Evolutionary conservation across 2,797 vertebrate species (phyloP), one percentile per base, ranked within the genome.

Genomic region (Lacerta viridis): DNA sequence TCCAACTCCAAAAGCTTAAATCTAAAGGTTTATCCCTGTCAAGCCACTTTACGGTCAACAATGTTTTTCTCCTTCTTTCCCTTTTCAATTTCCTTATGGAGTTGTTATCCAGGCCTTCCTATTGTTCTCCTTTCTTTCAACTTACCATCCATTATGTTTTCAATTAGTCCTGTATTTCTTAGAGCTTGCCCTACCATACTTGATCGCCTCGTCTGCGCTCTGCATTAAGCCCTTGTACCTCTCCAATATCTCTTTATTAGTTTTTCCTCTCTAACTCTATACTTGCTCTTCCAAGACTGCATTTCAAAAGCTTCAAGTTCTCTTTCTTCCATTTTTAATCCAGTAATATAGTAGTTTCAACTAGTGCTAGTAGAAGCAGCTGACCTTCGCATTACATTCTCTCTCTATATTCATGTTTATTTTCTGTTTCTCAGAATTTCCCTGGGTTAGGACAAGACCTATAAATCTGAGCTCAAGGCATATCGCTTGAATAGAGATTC

Each of bases 381-480:
- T 82, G 89, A 86, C 83, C 87, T 88, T 78, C 64, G n/a, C 0
- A 2, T 55, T 64, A 83, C 39, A 41, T 79, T 83, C 87, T n/a
- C 20, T 69, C 89, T 25, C 61, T 86, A 23, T 3, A 23, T 41
- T 36, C 71, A 74, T 77, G 76, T 91, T 43, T 81, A 88, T 82
- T 50, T 84, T 66, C 17, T 64, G 20, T 36, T 68, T 92, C 29
- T 80, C 82, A 27, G 75, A 76, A 9, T 39, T 50, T 39, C 64
- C 15, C 72, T 33, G 75, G 55, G 36, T 15, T 27, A 0, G 10
- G 74, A 36, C 80, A 80, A 90, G 76, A 69, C 64, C 87, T 59
- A 61, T 23, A 87, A 39, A 55, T 46, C 64, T 68, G 4, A 13
- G 33, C 36, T 76, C 75, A 79, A 84, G 89, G 90, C 79, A 41